A percentile compares a stretch with the other conserved stretches of the same genome.
These are phyloP conservation scores for Engraulis encrasicolus DNA, from an alignment of 2,113 vertebrate species.

Conservation along the genomic window DNA sequence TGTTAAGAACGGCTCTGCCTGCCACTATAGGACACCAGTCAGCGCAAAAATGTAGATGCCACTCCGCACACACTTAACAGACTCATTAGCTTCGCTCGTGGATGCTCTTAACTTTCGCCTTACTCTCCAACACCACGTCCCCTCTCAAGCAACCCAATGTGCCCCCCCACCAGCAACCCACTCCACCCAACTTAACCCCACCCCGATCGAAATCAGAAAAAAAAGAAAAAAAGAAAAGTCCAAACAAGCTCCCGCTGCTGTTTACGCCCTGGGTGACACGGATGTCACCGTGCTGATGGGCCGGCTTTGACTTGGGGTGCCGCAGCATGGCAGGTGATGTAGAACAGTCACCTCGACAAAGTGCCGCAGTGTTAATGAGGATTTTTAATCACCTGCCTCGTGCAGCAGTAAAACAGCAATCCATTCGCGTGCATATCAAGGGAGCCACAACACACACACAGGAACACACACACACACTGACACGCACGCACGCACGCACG, in stretches of 20 bases:
- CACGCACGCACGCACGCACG: background rate
- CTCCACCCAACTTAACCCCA: background rate
- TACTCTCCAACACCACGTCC: constrained; percentile 15
- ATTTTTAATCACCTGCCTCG: constrained; percentile 45
- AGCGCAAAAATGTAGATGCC: background rate
- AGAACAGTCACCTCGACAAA: constrained; percentile 50
- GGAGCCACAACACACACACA: background rate
- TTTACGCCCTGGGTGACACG: constrained; percentile 29
- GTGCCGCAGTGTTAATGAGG: constrained; percentile 51
- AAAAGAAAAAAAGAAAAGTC: no score
- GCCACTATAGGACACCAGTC: background rate
- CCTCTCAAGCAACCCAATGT: background rate
- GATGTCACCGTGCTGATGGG: constrained; percentile 42
- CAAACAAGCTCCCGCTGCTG: background rate
- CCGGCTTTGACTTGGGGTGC: constrained; percentile 32
- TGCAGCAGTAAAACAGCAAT: background rate
- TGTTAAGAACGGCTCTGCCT: no score
- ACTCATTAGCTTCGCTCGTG: constrained; percentile 46
- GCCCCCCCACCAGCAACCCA: background rate
- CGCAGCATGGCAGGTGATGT: constrained; percentile 46
- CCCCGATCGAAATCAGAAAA: background rate
- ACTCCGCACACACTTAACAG: constrained; percentile 26
- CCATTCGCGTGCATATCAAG: constrained; percentile 8
- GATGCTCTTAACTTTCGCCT: constrained; percentile 35
- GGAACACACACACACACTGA: background rate